Conservation (phyloP, 2,113 vertebrate species). For the Tamias sibiricus region DNA sequence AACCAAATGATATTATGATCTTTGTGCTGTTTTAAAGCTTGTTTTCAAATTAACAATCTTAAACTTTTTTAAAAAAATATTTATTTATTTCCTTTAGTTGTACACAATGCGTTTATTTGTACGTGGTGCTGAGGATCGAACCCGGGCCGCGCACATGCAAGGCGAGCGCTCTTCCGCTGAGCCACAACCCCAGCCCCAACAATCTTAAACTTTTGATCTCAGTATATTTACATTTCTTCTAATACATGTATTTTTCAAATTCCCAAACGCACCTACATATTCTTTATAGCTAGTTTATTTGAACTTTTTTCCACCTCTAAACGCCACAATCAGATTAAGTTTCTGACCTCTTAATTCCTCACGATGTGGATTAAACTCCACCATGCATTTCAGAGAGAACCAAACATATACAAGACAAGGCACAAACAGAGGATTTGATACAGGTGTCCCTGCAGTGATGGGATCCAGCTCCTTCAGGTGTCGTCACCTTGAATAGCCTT, state of each 20-base stretch:
- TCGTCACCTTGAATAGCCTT: no score
- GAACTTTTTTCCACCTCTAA: neutral
- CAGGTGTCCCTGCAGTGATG: neutral
- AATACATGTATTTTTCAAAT: neutral
- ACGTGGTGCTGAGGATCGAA: no score
- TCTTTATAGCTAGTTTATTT: neutral
- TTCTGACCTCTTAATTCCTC: neutral
- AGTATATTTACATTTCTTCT: neutral
- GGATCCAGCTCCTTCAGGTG: neutral
- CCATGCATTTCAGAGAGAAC: neutral
- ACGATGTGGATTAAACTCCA: neutral
- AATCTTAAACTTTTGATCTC: neutral
- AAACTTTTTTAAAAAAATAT: no score
- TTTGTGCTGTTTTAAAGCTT: neutral
- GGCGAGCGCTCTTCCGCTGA: no score
- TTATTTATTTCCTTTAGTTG: no score
- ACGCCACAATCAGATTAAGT: neutral
- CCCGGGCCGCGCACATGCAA: no score
- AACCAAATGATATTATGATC: neutral
- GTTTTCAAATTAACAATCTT: neutral
- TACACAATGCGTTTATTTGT: no score
- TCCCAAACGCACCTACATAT: neutral
- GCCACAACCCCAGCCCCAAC: no score
- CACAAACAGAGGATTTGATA: neutral
- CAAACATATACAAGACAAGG: neutral